A percentile compares a stretch with the other conserved stretches of the same genome.
These are phyloP conservation scores for Mus minutoides DNA, from an alignment of 2,797 vertebrate genomes.

Conservation along the genomic window DNA sequence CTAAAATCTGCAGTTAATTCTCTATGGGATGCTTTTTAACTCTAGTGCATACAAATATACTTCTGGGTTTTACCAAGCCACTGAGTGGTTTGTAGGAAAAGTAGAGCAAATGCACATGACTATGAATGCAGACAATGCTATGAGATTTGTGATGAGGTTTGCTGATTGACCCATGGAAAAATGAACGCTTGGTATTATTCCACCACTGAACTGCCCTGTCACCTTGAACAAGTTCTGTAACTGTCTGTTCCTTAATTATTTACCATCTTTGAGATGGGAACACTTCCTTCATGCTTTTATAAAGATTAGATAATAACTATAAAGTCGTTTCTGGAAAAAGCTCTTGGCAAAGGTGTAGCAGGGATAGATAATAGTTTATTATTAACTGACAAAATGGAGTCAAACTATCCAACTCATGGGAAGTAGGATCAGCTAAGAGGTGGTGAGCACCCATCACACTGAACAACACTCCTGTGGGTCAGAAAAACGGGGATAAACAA, in stretches of 20 bases:
- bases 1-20: neutral
- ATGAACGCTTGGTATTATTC: slow-evolving; percentile 44
- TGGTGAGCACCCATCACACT: neutral
- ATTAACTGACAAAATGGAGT: slow-evolving; percentile 77
- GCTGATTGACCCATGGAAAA: slow-evolving; percentile 16
- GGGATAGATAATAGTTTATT: slow-evolving; percentile 78
- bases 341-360: slow-evolving; percentile 71
- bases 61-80: neutral
- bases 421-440: slow-evolving; percentile 27
- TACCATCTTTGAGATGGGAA: slow-evolving; percentile 76
- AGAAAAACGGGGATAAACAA: slow-evolving; percentile 16
- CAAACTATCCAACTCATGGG: slow-evolving; percentile 34
- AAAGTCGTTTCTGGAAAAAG: slow-evolving; percentile 73
- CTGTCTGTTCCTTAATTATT: slow-evolving; percentile 83
- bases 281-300: slow-evolving; percentile 80
- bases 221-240: slow-evolving; percentile 67
- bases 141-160: slow-evolving; percentile 9
- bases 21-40: neutral
- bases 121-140: neutral
- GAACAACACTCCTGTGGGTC: neutral
- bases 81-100: slow-evolving; percentile 22
- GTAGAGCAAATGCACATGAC: neutral
- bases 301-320: slow-evolving; percentile 83
- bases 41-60: neutral
- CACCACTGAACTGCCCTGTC: slow-evolving; percentile 36